These are phyloP conservation scores for Chaetorhynchus papuensis DNA, from an alignment of 2,113 vertebrate species.

Conservation along the genomic window DNA sequence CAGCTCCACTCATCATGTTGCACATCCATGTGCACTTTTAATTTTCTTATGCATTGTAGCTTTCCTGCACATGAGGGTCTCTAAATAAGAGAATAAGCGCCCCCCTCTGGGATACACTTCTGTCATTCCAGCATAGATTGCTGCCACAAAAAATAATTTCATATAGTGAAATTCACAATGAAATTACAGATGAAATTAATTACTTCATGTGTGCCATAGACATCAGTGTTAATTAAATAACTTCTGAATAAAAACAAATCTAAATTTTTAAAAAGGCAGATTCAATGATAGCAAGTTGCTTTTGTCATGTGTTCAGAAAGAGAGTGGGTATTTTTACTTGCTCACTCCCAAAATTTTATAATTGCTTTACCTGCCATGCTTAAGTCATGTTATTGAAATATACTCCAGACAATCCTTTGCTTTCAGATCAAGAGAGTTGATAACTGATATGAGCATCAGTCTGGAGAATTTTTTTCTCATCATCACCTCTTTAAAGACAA, in stretches of 20 bases:
- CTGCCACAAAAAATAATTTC: slow-evolving; percentile 33
- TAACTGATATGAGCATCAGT: background rate
- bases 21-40: background rate
- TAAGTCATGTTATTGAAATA: background rate
- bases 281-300: background rate
- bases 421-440: background rate
- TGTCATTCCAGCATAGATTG: background rate
- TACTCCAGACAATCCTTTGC: background rate
- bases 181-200: slow-evolving; percentile 30
- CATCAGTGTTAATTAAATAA: background rate
- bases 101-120: background rate
- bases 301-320: background rate
- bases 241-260: background rate
- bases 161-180: slow-evolving; percentile 18
- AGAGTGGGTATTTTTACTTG: background rate
- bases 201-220: background rate
- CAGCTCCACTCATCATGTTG: background rate
- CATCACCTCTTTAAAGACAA: background rate
- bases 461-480: background rate
- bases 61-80: background rate
- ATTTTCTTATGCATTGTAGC: background rate
- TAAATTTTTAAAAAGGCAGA: background rate
- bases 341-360: background rate
- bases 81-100: slow-evolving; percentile 12
- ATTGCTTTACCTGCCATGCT: background rate